Evolutionary conservation across 2,113 vertebrate genomes (phyloP).

Genomic region (Etia nguti): DNA sequence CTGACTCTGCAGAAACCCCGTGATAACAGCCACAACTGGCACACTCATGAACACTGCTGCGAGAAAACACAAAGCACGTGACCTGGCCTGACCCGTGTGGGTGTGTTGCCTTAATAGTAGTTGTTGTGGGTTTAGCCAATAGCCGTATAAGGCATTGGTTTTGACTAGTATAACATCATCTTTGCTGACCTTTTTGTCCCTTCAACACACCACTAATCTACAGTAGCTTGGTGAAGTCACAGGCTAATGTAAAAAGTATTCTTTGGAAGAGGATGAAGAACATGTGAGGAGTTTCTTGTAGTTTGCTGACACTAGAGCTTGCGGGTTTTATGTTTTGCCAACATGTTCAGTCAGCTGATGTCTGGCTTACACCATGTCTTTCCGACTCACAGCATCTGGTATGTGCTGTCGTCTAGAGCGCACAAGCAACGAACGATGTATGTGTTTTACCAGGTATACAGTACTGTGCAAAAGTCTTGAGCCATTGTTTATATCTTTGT

Average conservation of each 20-base stretch:
- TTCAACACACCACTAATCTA: not conserved
- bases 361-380: not conserved
- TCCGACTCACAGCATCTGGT: not conserved
- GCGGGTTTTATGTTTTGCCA: slow-evolving; percentile 29
- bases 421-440: not conserved
- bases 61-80: slow-evolving; percentile 35
- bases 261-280: not conserved
- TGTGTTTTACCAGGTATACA: not conserved
- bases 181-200: not conserved
- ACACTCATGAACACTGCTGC: slow-evolving; percentile 10
- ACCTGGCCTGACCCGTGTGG: slow-evolving; percentile 36
- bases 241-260: not conserved
- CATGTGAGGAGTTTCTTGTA: not conserved
- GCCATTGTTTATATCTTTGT: not conserved
- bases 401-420: not conserved
- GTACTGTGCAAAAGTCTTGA: not conserved
- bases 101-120: slow-evolving; percentile 2
- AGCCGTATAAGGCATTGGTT: slow-evolving; percentile 35
- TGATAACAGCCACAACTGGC: slow-evolving; percentile 42
- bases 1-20: slow-evolving; percentile 44
- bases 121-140: not conserved
- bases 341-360: slow-evolving; percentile 38
- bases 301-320: slow-evolving; percentile 29
- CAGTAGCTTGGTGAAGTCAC: not conserved
- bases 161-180: not conserved